A percentile compares a stretch with the other conserved stretches of the same genome.
phyloP scores from a whole-genome alignment of 2,888 invertebrate genomes.

The Diaphora mendica region DNA sequence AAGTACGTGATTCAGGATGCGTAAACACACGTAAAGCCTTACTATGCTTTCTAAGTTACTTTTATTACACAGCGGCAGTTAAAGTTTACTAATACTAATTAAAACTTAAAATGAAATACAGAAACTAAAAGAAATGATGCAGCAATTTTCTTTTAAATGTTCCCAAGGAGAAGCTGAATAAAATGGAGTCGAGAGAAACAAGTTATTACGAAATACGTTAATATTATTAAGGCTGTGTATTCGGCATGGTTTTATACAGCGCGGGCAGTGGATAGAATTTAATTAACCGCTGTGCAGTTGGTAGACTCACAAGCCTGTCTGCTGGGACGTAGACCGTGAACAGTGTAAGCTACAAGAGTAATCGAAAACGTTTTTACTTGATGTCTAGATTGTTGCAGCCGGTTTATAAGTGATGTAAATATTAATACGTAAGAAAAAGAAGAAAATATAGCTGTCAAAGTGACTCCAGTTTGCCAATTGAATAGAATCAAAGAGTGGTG shows the following conservation, averaged over 20 bases:
- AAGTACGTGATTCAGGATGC: background rate
- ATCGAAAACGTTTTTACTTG: conserved; percentile 18
- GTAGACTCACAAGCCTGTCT: conserved; percentile 66
- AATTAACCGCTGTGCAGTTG: conserved; percentile 77
- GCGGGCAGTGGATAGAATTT: conserved; percentile 74
- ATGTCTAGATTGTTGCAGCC: background rate
- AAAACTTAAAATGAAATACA: background rate
- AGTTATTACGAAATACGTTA: conserved; percentile 60
- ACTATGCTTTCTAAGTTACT: background rate
- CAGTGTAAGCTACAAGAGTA: conserved; percentile 34
- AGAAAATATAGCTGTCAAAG: no score
- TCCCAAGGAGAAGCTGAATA: conserved; percentile 25
- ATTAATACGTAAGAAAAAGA: no score
- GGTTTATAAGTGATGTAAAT: background rate
- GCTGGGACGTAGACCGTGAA: conserved; percentile 58
- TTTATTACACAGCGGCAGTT: background rate
- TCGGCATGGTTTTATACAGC: conserved; percentile 71
- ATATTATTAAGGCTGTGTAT: conserved; percentile 65
- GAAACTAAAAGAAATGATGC: conserved; percentile 1
- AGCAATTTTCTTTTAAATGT: conserved; percentile 14
- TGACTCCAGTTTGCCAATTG: no score
- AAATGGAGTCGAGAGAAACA: conserved; percentile 33
- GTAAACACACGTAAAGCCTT: background rate
- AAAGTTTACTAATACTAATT: background rate
- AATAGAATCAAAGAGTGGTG: no score